Base-by-base conservation (phyloP, 2,797 vertebrate species). In the Sebastes hubbsi region DNA sequence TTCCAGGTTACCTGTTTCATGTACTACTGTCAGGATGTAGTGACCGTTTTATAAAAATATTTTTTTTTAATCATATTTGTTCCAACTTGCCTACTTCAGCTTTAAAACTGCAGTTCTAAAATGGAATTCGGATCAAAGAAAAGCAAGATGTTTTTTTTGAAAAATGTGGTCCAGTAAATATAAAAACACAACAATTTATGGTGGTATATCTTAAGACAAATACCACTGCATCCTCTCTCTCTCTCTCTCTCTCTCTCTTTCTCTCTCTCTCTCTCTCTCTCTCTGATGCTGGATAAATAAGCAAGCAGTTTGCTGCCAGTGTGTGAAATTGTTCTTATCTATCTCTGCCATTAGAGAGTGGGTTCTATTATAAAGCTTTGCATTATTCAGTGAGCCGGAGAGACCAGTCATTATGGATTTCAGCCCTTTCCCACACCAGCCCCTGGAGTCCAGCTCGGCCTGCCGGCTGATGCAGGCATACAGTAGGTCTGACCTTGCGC, bases 371-470 rank as follows among this genome's bases (percentile, higher is more conserved):
- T 93, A 91, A 90, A 93, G 84, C 89, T 73, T 83, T 96, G 93
- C 91, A 95, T 96, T 94, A 96, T 95, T 96, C 94, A 95, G 89
- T 80, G 84, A 83, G 89, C 81, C 88, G 71, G 80, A 85, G 91
- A 94, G 93, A 93, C 88, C 85, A 91, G 94, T 94, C 91, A 93
- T 94, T 92, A 94, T 90, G 82, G 88, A 95, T 93, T 88, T 90
- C 83, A 88, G 88, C 75, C 89, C 75, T 73, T 88, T 91, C 85
- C 82, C 82, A 75, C 70, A 63, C 65, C 14, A 16, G 72, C 76
- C 91, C 80, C 91, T 68, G 8, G 87, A 87, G 85, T 89, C 90
- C 86, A 64, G 77, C 83, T 89, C 10, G 46, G 81, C 79, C 64
- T 58, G 77, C 63, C 9, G 77, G 78, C 74, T 78, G 81, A 69